phyloP scores from a whole-genome alignment of 2,888 invertebrate species.

The Pammene fasciana region DNA sequence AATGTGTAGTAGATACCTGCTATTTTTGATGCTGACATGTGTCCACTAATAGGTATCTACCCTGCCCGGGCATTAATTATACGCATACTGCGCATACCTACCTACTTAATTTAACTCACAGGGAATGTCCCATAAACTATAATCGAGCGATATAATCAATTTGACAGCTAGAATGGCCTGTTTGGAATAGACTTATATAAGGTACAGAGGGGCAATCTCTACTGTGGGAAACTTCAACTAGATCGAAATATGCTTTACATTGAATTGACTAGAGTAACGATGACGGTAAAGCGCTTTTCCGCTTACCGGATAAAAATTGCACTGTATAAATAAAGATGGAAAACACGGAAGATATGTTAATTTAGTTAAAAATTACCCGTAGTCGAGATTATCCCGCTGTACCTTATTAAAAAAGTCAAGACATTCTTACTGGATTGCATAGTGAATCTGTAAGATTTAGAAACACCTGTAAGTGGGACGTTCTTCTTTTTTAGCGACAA shows the following conservation, averaged over 20 bases:
- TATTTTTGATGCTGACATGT: conserved; percentile 26
- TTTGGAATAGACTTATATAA: conserved; percentile 10
- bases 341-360: no score
- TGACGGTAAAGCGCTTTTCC: no score
- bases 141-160: conserved; percentile 24
- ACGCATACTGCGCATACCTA: conserved; percentile 32
- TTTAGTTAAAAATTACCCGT: no score
- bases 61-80: conserved; percentile 23
- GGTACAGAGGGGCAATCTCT: no score
- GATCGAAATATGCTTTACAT: no score
- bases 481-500: no score
- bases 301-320: no score
- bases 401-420: conserved; percentile 30
- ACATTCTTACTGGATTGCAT: background rate
- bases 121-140: conserved; percentile 26
- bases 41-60: conserved; percentile 22
- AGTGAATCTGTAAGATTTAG: background rate
- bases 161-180: conserved; percentile 8
- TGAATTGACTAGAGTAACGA: no score
- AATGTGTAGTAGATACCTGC: conserved; percentile 14
- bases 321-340: no score
- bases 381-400: no score
- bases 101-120: background rate
- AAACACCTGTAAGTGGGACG: no score
- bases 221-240: no score